Conservation (phyloP, 2,888 invertebrate genomes). For the Gisinianus flammeolus region DNA sequence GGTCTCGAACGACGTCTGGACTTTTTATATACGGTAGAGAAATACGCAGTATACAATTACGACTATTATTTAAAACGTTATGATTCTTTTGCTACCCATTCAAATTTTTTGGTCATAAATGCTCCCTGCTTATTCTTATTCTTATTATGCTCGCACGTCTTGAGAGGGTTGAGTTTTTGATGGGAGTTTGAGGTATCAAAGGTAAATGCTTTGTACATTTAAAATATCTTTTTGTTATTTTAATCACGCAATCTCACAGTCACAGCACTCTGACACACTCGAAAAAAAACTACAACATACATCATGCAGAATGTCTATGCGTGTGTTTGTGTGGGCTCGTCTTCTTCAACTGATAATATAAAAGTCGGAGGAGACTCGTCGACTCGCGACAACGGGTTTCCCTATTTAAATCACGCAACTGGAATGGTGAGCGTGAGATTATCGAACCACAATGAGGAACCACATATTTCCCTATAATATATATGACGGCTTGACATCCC, state of each 20-base stretch:
- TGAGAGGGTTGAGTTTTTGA: too few relatives aligned
- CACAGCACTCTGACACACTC: neutral
- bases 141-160: neutral
- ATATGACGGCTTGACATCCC: neutral
- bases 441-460: constrained; percentile 14
- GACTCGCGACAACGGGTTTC: constrained; percentile 8
- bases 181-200: neutral
- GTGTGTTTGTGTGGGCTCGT: neutral
- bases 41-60: neutral
- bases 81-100: neutral
- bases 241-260: neutral
- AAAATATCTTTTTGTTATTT: neutral
- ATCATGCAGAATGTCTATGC: neutral
- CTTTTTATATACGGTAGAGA: neutral
- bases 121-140: neutral
- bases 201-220: neutral
- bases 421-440: constrained; percentile 14
- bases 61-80: neutral
- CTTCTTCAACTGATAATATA: neutral
- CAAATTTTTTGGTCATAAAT: neutral
- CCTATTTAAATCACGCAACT: neutral
- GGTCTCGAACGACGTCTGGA: neutral
- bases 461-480: neutral
- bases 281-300: neutral
- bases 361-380: neutral